phyloP scores from a whole-genome alignment of 2,113 vertebrate genomes.

The Oreochromis tanganicae region DNA sequence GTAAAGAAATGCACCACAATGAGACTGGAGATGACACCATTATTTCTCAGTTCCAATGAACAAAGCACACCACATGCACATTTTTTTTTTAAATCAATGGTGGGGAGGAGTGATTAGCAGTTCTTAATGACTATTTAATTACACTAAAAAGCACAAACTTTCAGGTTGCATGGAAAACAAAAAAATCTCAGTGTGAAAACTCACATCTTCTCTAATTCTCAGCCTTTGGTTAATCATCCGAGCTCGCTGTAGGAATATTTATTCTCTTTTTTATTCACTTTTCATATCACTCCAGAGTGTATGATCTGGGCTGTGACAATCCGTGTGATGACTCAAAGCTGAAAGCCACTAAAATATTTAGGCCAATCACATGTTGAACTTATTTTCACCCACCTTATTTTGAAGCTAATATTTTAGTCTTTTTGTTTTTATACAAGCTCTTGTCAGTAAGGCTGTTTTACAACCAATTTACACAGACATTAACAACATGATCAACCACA shows the following conservation, averaged over 20 bases:
- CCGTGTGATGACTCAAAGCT: background rate
- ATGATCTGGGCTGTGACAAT: background rate
- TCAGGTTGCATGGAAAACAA: background rate
- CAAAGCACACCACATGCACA: background rate
- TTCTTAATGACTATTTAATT: background rate
- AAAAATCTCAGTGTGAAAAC: background rate
- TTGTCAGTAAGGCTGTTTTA: fast-evolving
- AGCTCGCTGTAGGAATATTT: conserved; percentile 3
- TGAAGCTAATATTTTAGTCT: background rate
- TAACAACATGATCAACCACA: background rate
- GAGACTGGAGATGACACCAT: background rate
- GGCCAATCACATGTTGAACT: background rate
- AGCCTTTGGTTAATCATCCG: conserved; percentile 44
- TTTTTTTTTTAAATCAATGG: background rate
- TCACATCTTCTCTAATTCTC: background rate
- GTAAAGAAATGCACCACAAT: background rate
- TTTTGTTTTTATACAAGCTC: background rate
- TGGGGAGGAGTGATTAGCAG: background rate
- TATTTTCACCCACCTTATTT: background rate
- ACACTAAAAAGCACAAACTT: background rate
- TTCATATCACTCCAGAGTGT: conserved; percentile 4
- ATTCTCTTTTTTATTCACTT: conserved; percentile 11
- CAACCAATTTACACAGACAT: background rate
- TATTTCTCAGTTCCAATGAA: background rate
- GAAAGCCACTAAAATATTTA: background rate